Percentiles rank a stretch among this genome's conserved stretches.
These are phyloP conservation scores for Fabriciana adippe DNA, from an alignment of 2,888 invertebrate genomes.

Conservation along the genomic window DNA sequence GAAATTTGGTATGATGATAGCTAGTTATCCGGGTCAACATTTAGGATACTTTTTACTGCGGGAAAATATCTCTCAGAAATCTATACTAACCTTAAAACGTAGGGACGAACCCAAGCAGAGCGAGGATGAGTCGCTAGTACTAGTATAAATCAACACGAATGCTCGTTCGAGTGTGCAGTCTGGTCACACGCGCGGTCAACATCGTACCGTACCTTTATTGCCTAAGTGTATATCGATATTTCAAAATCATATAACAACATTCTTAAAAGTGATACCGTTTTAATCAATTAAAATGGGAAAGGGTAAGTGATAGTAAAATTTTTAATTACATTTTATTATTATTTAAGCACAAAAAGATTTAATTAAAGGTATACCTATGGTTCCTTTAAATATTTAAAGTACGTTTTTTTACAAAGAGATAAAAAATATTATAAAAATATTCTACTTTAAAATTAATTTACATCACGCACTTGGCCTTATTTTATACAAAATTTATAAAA, in stretches of 20 bases:
- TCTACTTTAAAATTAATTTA: too few species aligned
- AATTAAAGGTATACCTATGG: too few species aligned
- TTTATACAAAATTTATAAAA: not conserved
- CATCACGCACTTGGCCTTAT: slow-evolving; percentile 7
- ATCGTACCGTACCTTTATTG: slow-evolving; percentile 26
- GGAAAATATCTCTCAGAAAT: too few species aligned
- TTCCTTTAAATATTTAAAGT: too few species aligned
- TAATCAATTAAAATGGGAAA: slow-evolving; percentile 33
- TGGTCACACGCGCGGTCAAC: slow-evolving; percentile 22
- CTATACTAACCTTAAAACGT: too few species aligned
- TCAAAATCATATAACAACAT: not conserved
- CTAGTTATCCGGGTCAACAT: too few species aligned
- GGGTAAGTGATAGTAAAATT: slow-evolving; percentile 26
- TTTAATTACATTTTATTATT: not conserved
- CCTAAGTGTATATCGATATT: slow-evolving; percentile 23
- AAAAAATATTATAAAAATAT: too few species aligned
- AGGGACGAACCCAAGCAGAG: not conserved
- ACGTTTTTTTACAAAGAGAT: too few species aligned
- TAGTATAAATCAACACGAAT: slow-evolving; percentile 34
- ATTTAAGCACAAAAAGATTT: too few species aligned
- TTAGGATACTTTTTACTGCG: too few species aligned
- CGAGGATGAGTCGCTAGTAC: slow-evolving; percentile 6
- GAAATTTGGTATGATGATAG: too few species aligned
- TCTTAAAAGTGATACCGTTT: slow-evolving; percentile 7
- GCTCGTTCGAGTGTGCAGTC: slow-evolving; percentile 30